Evolutionary conservation across 2,113 vertebrate genomes (phyloP).

Genomic region (Vicugna pacos): DNA sequence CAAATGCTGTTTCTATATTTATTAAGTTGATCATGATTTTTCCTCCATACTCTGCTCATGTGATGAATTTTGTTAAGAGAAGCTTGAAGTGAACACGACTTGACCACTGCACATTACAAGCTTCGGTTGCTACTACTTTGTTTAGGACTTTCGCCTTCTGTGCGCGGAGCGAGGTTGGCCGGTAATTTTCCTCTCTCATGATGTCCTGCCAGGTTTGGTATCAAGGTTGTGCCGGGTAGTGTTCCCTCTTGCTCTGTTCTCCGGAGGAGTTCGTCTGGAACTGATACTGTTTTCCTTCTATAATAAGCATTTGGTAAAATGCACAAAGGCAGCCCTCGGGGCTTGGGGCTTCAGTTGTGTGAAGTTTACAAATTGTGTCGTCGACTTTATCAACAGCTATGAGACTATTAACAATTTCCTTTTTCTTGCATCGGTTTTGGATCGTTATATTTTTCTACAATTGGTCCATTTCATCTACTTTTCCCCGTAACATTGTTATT

Average conservation of each 20-base stretch:
- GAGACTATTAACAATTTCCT: neutral
- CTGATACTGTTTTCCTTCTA: neutral
- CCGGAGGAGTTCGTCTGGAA: neutral
- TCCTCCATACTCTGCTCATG: neutral
- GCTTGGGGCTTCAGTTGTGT: neutral
- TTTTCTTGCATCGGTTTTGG: neutral
- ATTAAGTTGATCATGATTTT: neutral
- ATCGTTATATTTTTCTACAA: neutral
- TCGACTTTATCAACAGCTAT: neutral
- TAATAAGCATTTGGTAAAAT: neutral
- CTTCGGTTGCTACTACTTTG: neutral
- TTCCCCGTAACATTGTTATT: neutral
- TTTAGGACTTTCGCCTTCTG: neutral
- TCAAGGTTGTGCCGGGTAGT: slow-evolving; percentile 21
- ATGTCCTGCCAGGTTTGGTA: neutral
- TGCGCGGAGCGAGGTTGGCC: neutral
- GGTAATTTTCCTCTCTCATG: slow-evolving; percentile 45
- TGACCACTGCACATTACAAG: neutral
- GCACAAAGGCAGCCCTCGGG: neutral
- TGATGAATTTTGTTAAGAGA: slow-evolving; percentile 9
- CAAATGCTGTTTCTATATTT: neutral
- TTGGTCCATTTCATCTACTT: neutral
- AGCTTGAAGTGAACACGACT: neutral
- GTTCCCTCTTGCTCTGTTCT: neutral
- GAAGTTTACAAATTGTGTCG: slow-evolving; percentile 1